Conservation (phyloP, 2,888 invertebrate genomes). For the Leptopilina syphax region DNA sequence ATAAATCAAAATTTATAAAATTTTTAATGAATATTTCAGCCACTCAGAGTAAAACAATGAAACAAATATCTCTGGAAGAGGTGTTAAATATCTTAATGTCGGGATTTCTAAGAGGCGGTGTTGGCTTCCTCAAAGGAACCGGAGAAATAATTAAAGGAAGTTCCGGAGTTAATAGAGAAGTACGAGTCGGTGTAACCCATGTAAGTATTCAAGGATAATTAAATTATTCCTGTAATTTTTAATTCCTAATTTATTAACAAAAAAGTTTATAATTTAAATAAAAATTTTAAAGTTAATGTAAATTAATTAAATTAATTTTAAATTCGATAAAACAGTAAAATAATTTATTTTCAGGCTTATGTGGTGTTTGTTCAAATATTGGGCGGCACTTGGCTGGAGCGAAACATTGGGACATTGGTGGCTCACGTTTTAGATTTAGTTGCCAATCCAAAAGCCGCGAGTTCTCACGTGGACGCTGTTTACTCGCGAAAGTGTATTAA, state of each 20-base stretch:
- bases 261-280: too few species aligned
- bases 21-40: conserved; percentile 69
- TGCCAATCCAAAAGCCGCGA: conserved; percentile 96
- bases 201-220: conserved; percentile 79
- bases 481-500: conserved; percentile 98
- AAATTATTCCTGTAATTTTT: neutral
- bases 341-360: conserved; percentile 84
- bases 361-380: conserved; percentile 96
- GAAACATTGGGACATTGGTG: conserved; percentile 91
- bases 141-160: conserved; percentile 97
- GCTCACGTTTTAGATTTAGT: conserved; percentile 94
- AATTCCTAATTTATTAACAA: too few species aligned
- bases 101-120: conserved; percentile 96
- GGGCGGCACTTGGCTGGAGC: conserved; percentile 96
- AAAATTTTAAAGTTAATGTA: neutral
- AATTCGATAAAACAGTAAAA: neutral
- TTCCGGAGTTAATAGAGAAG: conserved; percentile 95
- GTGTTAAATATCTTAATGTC: conserved; percentile 93
- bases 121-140: conserved; percentile 94
- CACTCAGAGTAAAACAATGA: conserved; percentile 81
- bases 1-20: too few species aligned
- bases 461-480: conserved; percentile 97
- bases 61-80: conserved; percentile 91
- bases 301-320: conserved; percentile 15
- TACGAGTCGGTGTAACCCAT: conserved; percentile 97